Base-by-base conservation (phyloP, 1,140 invertebrate species). In the Thaumetopoea pityocampa region DNA sequence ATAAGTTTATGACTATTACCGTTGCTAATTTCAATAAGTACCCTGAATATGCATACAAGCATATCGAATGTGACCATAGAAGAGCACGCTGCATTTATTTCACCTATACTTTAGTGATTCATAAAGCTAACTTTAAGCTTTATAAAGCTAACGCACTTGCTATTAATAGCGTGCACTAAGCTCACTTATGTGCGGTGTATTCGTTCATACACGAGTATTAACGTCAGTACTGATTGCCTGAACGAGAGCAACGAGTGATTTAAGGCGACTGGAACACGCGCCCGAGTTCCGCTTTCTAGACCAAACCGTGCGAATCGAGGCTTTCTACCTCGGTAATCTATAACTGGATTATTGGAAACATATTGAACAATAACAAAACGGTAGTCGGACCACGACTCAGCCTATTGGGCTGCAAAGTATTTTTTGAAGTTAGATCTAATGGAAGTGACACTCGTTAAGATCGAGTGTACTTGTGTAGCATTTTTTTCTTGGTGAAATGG, bases 321-420 rank as follows among this genome's bases (percentile, higher is more conserved):
- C 57, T 62, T 64, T 63, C 65, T 47, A 41, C 42, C 63, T 41
- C 38, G 37, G 58, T 70, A 71, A 65, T 70, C 61, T 64, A 40
- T 60, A 68, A 67, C 57, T 60, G 62, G 67, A 77, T 77, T 77
- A 77, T 77, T 73, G 66, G 62, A 66, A 71, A 78, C 73, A 78
- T 77, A 77, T 77, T 58, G 66, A 70, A 77, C 67, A 73, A 77
- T 69, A 70, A 72, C 61, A 56, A 54, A 73, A 77, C 69, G 67
- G 72, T 69, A 71, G 67, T 64, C 56, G 45, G 34, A 53, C 51
- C 71, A 72, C 71, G 71, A 76, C 44, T 44, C 50, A 42, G 48
- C 49, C 35, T 55, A 45, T 42, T 35, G 36, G 43, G 59, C 43
- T 53, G 50, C 40, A 49, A 48, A 51, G 17, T 41, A 33, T 37